Conservation (phyloP, 2,888 invertebrate genomes). For the Eupithecia vulgata region DNA sequence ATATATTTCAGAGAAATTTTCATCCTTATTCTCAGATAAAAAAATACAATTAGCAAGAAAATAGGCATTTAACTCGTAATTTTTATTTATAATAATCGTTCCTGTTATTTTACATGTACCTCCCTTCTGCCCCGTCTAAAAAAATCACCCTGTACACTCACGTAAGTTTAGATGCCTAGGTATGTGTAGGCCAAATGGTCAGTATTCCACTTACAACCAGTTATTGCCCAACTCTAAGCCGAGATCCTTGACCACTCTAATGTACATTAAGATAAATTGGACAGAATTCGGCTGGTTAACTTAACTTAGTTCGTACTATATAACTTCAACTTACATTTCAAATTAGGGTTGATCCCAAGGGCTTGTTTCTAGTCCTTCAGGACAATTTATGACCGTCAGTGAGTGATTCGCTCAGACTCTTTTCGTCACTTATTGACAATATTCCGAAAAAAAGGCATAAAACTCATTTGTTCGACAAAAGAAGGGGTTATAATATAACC, state of each 20-base stretch:
- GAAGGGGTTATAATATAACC: too few species aligned
- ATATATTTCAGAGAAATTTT: too few species aligned
- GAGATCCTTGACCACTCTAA: constrained; percentile 40
- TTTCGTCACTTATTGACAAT: neutral
- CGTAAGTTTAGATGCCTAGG: neutral
- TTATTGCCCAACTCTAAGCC: constrained; percentile 44
- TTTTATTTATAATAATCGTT: too few species aligned
- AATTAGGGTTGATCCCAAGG: neutral
- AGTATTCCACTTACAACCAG: constrained; percentile 27
- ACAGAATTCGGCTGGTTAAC: constrained; percentile 18
- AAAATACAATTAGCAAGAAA: too few species aligned
- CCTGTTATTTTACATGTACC: too few species aligned
- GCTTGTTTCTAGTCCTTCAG: neutral
- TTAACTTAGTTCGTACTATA: constrained; percentile 5
- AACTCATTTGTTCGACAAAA: too few species aligned
- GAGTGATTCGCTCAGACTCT: neutral
- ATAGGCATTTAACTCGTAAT: too few species aligned
- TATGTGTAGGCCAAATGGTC: neutral
- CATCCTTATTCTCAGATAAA: too few species aligned
- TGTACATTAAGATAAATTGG: constrained; percentile 25
- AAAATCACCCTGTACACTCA: neutral
- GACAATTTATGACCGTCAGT: neutral
- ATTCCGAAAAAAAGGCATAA: too few species aligned
- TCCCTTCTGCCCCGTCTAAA: too few species aligned
- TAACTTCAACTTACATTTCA: constrained; percentile 5